Conservation (phyloP, 2,113 vertebrate species). For the Oryzias melastigma region DNA sequence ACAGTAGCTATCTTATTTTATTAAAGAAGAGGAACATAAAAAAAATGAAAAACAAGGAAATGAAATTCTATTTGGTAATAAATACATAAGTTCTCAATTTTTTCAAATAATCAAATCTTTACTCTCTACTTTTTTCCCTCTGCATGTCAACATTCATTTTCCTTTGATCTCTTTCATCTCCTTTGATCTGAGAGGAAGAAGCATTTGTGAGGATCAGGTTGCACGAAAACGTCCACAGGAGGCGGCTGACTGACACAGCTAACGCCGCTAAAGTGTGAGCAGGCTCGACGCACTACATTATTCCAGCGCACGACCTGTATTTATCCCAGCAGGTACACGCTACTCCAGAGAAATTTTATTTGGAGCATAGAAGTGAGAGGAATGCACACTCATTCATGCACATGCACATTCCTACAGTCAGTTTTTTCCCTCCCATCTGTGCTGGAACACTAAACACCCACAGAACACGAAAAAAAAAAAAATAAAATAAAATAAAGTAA, state of each 20-base stretch:
- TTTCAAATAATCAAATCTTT: not conserved
- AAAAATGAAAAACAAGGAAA: not conserved
- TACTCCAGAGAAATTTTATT: slow-evolving; percentile 5
- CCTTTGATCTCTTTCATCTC: not conserved
- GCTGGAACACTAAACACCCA: too few species aligned
- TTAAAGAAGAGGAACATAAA: not conserved
- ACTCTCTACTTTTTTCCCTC: not conserved
- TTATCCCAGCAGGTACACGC: slow-evolving; percentile 20
- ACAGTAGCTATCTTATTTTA: slow-evolving; percentile 45
- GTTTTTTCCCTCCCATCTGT: not conserved
- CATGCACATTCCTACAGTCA: not conserved
- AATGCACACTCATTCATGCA: not conserved
- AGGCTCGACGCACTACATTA: not conserved
- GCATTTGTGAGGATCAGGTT: not conserved
- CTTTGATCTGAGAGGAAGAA: not conserved
- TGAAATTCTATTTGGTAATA: too few species aligned
- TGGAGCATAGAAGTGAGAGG: not conserved
- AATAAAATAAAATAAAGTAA: too few species aligned
- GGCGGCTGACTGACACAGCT: not conserved
- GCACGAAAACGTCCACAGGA: not conserved
- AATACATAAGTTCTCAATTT: too few species aligned
- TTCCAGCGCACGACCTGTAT: not conserved
- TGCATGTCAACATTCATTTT: too few species aligned
- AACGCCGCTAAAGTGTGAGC: not conserved
- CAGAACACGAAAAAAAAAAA: too few species aligned